Base-by-base conservation (phyloP, 2,797 vertebrate genomes). In the Aeoliscus strigatus region DNA sequence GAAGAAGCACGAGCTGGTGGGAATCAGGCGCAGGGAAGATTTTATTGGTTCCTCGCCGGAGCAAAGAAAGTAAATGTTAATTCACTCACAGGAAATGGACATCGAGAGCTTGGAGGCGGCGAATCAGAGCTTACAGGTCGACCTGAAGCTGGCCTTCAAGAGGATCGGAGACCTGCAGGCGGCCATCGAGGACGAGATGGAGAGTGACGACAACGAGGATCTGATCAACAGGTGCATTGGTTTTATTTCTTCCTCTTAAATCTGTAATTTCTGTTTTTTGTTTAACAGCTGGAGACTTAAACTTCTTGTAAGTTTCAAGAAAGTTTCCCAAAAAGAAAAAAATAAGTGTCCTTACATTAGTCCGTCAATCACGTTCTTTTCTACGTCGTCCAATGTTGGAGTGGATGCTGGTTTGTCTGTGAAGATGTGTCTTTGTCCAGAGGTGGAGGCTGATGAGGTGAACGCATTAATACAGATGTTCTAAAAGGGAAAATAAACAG, bases 181-280 rank as follows among this genome's bases (percentile, higher is more conserved):
- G 0, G 96, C 95, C 74, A 98, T 99, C 1, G 96, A 98, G 77
- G 96, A 99, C 1, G 96, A 99, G 80, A 97, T 99, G 93, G 95
- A 94, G 79, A 99, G 93, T 0, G 94, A 99, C 4, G 95, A 96
- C 73, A 95, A 99, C 0, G 96, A 99, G 12, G 96, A 97, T 58
- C 86, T 98, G 60, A 90, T 99, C 72, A 96, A 93, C 86, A 98
- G 93, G 96, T 99, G 79, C 14, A 11, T 17, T 6, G 9, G 31
- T 27, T 63, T 39, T 39, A 45, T 13, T 5, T 43, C 36, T 34
- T 17, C 58, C 37, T 47, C 37, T 54, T 36, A 39, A 13, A 46
- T 59, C 28, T 45, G 12, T 51, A 40, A 14, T 8, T 15, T 34
- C 10, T 46, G 41, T 27, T 35, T 23, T 8, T 6, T 31, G 4